Percentiles rank a stretch among this genome's conserved stretches.
These are phyloP conservation scores for Halesus radiatus DNA, from an alignment of 1,140 invertebrate species.

Conservation along the genomic window DNA sequence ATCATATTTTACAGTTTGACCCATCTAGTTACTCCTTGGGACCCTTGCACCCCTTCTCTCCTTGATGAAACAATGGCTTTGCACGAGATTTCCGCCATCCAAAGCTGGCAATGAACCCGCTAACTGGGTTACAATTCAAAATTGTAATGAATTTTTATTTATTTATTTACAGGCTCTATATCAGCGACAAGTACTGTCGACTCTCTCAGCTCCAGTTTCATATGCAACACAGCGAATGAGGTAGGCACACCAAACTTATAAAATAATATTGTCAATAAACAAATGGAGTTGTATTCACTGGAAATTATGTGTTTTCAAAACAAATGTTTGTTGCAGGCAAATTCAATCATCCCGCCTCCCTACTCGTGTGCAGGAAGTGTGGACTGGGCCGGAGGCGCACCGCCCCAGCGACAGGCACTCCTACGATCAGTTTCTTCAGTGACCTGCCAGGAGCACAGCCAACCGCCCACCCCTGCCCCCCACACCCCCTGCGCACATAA, in stretches of 20 bases:
- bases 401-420: conserved; percentile 59
- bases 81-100: too few relatives aligned
- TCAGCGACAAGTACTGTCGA: conserved; percentile 86
- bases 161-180: conserved; percentile 73
- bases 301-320: neutral
- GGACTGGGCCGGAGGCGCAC: conserved; percentile 72
- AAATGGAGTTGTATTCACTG: neutral
- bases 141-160: conserved; percentile 53
- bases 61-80: too few relatives aligned
- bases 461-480: conserved; percentile 32
- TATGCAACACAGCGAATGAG: conserved; percentile 85
- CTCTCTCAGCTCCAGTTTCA: conserved; percentile 85
- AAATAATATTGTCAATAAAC: too few relatives aligned
- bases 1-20: too few relatives aligned
- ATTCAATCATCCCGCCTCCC: conserved; percentile 83
- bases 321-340: conserved; percentile 69
- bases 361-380: conserved; percentile 84
- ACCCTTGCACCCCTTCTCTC: too few relatives aligned
- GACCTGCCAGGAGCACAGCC: conserved; percentile 54
- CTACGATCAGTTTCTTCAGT: conserved; percentile 65
- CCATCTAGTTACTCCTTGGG: too few relatives aligned
- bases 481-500: neutral
- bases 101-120: too few relatives aligned
- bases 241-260: conserved; percentile 58
- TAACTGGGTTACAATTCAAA: neutral